Percentiles rank a stretch among this genome's conserved stretches.
Conservation (phyloP, 2,797 vertebrate genomes). For the Megalops cyprinoides region DNA sequence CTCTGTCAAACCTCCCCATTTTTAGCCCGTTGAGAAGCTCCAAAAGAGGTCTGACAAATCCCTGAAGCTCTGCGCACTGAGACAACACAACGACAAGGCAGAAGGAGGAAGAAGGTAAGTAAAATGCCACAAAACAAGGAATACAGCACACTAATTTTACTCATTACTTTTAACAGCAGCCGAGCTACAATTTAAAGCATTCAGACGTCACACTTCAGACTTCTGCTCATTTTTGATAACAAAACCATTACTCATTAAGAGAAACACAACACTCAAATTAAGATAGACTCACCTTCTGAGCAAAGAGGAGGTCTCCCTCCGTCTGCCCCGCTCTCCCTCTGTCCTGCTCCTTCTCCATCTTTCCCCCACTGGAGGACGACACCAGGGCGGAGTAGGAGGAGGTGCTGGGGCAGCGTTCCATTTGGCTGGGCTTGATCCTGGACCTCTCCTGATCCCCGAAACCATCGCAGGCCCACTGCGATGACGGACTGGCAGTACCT, state of each 20-base stretch:
- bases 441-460: constrained; percentile 60
- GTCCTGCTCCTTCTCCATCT: constrained; percentile 32
- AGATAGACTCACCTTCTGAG: constrained; percentile 83
- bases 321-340: constrained; percentile 52
- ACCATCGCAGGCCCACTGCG: constrained; percentile 64
- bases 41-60: constrained; percentile 83
- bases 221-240: background rate
- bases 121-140: background rate
- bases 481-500: constrained; percentile 56
- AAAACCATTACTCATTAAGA: background rate
- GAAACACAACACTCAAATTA: background rate
- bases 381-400: constrained; percentile 35
- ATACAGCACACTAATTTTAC: too few relatives aligned
- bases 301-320: constrained; percentile 83
- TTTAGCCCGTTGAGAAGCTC: constrained; percentile 87
- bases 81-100: constrained; percentile 27
- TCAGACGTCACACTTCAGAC: background rate
- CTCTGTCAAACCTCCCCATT: constrained; percentile 85
- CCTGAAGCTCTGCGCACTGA: constrained; percentile 90
- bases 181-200: background rate
- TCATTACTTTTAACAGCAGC: background rate
- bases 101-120: too few relatives aligned
- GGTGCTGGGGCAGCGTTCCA: constrained; percentile 8
- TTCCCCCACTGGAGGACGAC: constrained; percentile 28
- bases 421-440: constrained; percentile 18